phyloP scores from a whole-genome alignment of 2,797 vertebrate genomes.

The Mus spretus region DNA sequence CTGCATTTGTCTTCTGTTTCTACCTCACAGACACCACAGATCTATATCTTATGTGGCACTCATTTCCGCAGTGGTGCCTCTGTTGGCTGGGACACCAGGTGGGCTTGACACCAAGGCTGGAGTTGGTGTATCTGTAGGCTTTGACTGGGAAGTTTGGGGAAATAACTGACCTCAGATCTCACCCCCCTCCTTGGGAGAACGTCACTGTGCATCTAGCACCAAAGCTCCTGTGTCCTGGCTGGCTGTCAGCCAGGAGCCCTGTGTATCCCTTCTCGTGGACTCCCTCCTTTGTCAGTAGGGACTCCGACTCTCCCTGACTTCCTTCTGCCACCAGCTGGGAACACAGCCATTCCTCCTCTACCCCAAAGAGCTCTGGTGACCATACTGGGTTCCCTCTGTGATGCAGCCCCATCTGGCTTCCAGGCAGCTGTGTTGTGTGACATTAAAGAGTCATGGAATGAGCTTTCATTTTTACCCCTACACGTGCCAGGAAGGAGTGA shows the following conservation, averaged over 20 bases:
- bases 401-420: not conserved
- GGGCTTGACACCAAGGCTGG: not conserved
- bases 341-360: not conserved
- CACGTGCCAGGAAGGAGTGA: not conserved
- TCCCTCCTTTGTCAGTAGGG: not conserved
- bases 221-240: not conserved
- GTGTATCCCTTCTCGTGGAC: not conserved
- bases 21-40: not conserved
- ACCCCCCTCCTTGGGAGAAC: not conserved
- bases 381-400: no score
- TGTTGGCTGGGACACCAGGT: fast-evolving
- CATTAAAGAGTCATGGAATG: not conserved
- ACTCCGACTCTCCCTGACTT: not conserved
- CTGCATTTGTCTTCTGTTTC: not conserved
- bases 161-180: not conserved
- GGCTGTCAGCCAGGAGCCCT: not conserved
- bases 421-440: not conserved
- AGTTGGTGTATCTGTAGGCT: no score
- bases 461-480: no score
- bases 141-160: not conserved
- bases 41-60: no score
- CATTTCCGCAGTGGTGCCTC: not conserved
- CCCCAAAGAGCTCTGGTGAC: not conserved
- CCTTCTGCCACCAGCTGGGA: not conserved
- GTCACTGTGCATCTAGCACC: fast-evolving